phyloP scores from a whole-genome alignment of 2,888 invertebrate genomes.

The Cryptophagus acutangulus region DNA sequence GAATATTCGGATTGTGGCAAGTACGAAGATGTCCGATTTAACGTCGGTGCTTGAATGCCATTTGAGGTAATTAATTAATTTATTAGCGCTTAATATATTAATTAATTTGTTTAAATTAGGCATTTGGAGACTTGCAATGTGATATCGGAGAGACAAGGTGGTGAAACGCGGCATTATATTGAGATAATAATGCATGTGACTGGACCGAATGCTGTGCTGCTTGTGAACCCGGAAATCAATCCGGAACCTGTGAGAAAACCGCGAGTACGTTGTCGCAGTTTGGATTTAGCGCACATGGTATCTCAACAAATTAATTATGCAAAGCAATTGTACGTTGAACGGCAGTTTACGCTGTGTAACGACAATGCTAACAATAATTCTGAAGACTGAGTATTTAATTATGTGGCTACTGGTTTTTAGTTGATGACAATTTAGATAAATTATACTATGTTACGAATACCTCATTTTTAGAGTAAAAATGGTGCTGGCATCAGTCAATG shows the following conservation, averaged over 20 bases:
- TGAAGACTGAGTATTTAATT: slow-evolving; percentile 34
- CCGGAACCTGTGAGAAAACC: slow-evolving; percentile 61
- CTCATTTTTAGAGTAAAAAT: too few relatives aligned
- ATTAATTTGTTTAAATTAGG: slow-evolving; percentile 38
- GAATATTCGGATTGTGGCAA: slow-evolving; percentile 67
- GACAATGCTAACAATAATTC: slow-evolving; percentile 32
- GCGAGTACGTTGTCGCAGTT: slow-evolving; percentile 71
- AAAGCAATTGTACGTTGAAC: slow-evolving; percentile 77
- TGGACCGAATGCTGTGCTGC: slow-evolving; percentile 44
- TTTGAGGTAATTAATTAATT: slow-evolving; percentile 50
- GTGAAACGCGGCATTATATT: slow-evolving; percentile 57
- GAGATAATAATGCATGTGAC: slow-evolving; percentile 62
- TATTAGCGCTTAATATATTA: slow-evolving; percentile 5
- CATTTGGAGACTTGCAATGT: slow-evolving; percentile 65
- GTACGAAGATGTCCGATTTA: slow-evolving; percentile 53
- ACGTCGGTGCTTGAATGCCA: slow-evolving; percentile 57
- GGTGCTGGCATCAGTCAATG: too few relatives aligned
- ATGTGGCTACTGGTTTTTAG: too few relatives aligned
- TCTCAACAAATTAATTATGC: slow-evolving; percentile 85
- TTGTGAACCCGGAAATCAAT: too few relatives aligned
- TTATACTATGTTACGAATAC: too few relatives aligned
- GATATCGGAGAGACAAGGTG: slow-evolving; percentile 49
- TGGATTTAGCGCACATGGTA: slow-evolving; percentile 64
- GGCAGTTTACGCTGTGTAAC: slow-evolving; percentile 61
- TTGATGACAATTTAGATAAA: too few relatives aligned